Evolutionary conservation across 2,888 invertebrate species (phyloP).

Genomic region (Brachyptera putata): DNA sequence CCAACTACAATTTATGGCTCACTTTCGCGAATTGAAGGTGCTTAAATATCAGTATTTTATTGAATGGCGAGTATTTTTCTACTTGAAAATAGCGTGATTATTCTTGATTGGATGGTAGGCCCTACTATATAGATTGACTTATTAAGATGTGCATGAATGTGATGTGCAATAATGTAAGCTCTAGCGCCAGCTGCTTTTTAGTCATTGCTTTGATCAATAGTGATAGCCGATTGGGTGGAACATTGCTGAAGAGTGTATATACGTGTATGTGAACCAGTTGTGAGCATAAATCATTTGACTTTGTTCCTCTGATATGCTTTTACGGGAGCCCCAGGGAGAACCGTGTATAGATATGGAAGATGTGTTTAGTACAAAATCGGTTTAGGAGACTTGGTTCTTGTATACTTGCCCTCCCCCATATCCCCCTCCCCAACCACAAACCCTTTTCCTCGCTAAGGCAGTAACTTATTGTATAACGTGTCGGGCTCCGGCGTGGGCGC

Average conservation of each 20-base stretch:
- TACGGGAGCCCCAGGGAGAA: neutral
- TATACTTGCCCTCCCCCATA: no score
- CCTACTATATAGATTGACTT: no score
- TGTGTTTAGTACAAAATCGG: constrained; percentile 12
- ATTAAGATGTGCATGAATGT: no score
- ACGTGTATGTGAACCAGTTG: neutral
- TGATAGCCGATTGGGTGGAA: neutral
- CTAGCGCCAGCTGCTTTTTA: neutral
- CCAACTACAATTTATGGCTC: constrained; percentile 13
- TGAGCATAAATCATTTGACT: constrained; percentile 9
- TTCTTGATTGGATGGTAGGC: no score
- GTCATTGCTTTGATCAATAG: neutral
- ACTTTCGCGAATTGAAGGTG: constrained; percentile 12
- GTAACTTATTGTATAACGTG: no score
- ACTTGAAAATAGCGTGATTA: neutral
- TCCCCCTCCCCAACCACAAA: no score
- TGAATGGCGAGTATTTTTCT: neutral
- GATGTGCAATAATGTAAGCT: neutral
- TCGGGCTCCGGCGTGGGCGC: no score
- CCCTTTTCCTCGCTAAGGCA: no score
- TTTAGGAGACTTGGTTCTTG: no score
- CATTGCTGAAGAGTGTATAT: neutral
- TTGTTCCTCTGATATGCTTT: constrained; percentile 12
- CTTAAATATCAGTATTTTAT: constrained; percentile 7
- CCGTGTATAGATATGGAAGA: no score